Evolutionary conservation across 1,140 invertebrate genomes (phyloP).

Genomic region (Anastrepha ludens): DNA sequence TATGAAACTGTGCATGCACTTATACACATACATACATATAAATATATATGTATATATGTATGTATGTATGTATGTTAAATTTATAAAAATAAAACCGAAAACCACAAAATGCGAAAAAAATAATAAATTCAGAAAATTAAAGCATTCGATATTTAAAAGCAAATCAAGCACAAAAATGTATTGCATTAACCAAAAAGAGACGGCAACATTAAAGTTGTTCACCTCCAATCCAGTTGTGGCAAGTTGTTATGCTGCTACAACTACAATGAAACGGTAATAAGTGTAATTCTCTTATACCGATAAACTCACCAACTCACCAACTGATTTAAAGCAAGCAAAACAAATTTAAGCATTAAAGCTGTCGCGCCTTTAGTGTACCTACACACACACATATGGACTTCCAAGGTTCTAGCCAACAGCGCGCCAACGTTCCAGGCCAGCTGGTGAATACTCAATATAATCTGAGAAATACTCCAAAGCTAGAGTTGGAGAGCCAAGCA

Average conservation of each 20-base stretch:
- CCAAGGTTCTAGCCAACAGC: neutral
- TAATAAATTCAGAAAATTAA: no score
- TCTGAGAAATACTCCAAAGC: neutral
- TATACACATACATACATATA: no score
- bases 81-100: no score
- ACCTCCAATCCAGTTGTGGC: neutral
- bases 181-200: no score
- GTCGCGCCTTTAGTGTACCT: neutral
- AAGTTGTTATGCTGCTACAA: neutral
- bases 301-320: neutral
- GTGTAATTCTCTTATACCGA: slow-evolving; percentile 3
- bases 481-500: neutral
- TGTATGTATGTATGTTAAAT: no score
- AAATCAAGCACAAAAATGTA: no score
- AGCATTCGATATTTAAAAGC: no score
- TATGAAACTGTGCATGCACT: no score
- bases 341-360: neutral
- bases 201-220: neutral
- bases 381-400: neutral
- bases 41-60: no score
- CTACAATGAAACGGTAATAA: neutral
- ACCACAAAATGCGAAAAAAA: no score
- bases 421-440: neutral
- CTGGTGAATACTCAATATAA: neutral
- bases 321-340: neutral